Evolutionary conservation across 2,888 invertebrate species (phyloP), one percentile per base, ranked within the genome.

Genomic region (Rhamphomyia laevipes): DNA sequence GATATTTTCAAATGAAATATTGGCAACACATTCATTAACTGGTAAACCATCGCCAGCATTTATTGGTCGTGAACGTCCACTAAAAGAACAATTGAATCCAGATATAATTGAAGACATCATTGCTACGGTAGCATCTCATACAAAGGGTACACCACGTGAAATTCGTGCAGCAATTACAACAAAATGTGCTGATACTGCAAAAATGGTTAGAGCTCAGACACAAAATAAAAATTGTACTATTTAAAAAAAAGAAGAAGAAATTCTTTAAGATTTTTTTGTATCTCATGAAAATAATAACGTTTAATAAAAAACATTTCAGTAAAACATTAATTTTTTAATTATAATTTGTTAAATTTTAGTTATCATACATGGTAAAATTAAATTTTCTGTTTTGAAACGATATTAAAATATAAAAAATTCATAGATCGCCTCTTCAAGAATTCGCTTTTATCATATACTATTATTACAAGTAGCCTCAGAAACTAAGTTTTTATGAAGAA

Each of bases 171-270:
- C 71, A 23, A 78, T 80, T 18, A 78, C 78, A 18, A 74, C 75
- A 1, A 80, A 78, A 59, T 80, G 79, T 55, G 74, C 77, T 0
- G 79, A 80, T 55, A 77, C 77, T 59, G 74, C 76, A 4, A 79
- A 77, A 61, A 66, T 77, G 56, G 74, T 71, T 55, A 73, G 73
- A 57, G 16, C 16, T 16, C 27, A n/a, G 27, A 5, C 5, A 13
- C 42, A n/a, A n/a, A 23, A n/a, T 3, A 37, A 37, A 15, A 37
- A 16, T 16, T 33, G n/a, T n/a, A n/a, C n/a, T 33, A 11, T 13
- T 11, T 33, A 33, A 33, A 33, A 13, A 33, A 33, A 33, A n/a
- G n/a, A n/a, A n/a, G n/a, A 33, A 30, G 10, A 30, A 30, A 30
- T 9, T 30, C 5, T 30, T 35, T 35, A 35, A n/a, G 13, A n/a